A percentile compares a stretch with the other conserved stretches of the same genome.
Evolutionary conservation across 1,140 invertebrate species (phyloP).

Genomic region (Hesperophylax magnus): DNA sequence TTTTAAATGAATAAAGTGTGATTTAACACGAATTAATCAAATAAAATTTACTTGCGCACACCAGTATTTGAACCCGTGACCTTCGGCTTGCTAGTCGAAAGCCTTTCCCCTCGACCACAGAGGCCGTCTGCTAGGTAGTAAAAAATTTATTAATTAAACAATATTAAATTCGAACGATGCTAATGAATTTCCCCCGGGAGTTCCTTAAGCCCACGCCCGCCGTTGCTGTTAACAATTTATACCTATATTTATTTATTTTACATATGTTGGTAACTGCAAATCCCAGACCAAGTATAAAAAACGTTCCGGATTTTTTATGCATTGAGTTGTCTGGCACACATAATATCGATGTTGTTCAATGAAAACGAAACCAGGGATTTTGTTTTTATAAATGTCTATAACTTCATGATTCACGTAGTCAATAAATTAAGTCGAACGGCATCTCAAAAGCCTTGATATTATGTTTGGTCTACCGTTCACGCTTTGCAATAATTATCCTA

Average conservation of each 20-base stretch:
- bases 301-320: conserved; percentile 11
- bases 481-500: too few relatives aligned
- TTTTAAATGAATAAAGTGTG: too few relatives aligned
- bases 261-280: not conserved
- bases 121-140: too few relatives aligned
- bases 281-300: not conserved
- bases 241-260: not conserved
- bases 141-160: too few relatives aligned
- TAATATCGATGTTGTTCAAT: not conserved
- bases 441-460: too few relatives aligned
- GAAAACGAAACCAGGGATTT: conserved; percentile 9
- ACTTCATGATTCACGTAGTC: not conserved
- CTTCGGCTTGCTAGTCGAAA: too few relatives aligned
- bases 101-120: too few relatives aligned
- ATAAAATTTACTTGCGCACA: too few relatives aligned
- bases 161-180: not conserved
- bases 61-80: too few relatives aligned
- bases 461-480: too few relatives aligned
- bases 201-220: not conserved
- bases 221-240: not conserved
- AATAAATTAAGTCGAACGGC: too few relatives aligned
- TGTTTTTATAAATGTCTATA: conserved; percentile 1
- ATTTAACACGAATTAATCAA: too few relatives aligned
- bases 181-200: not conserved
- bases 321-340: not conserved